These are phyloP conservation scores for Typhlomys cinereus DNA, from an alignment of 2,113 vertebrate genomes.

Conservation along the genomic window DNA sequence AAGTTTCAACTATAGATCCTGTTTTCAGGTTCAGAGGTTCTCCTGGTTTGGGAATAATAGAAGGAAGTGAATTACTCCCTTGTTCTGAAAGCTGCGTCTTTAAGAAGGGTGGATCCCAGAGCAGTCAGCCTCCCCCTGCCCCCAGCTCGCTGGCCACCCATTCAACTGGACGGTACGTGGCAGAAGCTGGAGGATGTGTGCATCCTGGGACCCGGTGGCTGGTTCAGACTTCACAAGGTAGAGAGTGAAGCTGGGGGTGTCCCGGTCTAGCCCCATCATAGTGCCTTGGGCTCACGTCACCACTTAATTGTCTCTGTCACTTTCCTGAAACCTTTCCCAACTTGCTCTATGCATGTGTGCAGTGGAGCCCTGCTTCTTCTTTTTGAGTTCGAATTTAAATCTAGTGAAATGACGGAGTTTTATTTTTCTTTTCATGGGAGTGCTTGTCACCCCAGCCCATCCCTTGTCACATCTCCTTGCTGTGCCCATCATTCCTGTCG, in stretches of 20 bases:
- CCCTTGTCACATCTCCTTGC: not conserved
- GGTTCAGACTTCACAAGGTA: not conserved
- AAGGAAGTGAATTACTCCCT: constrained; percentile 34
- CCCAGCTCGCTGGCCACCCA: not conserved
- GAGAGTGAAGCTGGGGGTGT: not conserved
- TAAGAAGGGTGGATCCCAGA: not conserved
- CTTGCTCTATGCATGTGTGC: not conserved
- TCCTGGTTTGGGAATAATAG: not conserved
- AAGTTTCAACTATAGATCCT: not conserved
- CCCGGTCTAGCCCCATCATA: not conserved
- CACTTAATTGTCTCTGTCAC: not conserved
- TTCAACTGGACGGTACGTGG: not conserved
- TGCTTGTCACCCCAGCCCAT: not conserved
- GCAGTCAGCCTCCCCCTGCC: not conserved
- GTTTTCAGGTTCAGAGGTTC: constrained; percentile 23
- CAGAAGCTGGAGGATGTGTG: not conserved
- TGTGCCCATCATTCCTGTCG: not conserved
- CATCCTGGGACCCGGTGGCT: not conserved
- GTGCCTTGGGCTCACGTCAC: not conserved
- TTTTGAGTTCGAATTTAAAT: constrained; percentile 38
- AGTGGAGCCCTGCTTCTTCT: not conserved
- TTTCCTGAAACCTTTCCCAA: not conserved
- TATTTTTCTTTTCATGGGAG: constrained; percentile 1
- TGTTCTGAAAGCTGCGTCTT: constrained; percentile 16
- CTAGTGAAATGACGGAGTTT: constrained; percentile 19